Evolutionary conservation across 2,888 invertebrate genomes (phyloP).

Genomic region (Cloeon dipterum): DNA sequence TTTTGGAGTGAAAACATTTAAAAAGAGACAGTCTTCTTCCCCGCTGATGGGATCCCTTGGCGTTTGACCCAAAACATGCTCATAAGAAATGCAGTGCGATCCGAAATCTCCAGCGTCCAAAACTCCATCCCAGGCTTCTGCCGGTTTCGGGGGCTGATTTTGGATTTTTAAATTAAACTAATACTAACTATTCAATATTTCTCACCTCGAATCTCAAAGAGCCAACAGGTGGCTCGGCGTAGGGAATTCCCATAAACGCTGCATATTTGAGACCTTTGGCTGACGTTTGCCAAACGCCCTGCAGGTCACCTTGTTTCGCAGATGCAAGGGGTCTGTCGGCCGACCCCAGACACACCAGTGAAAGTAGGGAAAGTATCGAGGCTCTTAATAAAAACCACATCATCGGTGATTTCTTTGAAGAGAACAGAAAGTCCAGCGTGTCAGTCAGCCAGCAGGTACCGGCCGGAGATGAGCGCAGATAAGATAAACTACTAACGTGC

Average conservation of each 20-base stretch:
- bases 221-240: background rate
- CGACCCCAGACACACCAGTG: too few species aligned
- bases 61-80: background rate
- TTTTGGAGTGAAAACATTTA: slow-evolving; percentile 1
- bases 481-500: too few species aligned
- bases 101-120: slow-evolving; percentile 1
- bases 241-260: background rate
- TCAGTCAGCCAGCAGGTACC: too few species aligned
- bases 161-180: too few species aligned
- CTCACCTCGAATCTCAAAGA: background rate
- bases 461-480: too few species aligned
- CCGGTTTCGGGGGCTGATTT: slow-evolving; percentile 3
- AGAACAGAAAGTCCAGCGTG: too few species aligned
- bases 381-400: too few species aligned
- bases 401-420: too few species aligned
- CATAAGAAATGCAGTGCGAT: background rate
- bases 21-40: slow-evolving; percentile 4
- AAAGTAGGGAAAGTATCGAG: too few species aligned
- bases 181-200: too few species aligned
- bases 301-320: background rate
- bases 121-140: background rate
- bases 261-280: background rate
- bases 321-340: background rate
- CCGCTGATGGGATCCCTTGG: slow-evolving; percentile 1
- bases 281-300: background rate